These are phyloP conservation scores for Sebastes fasciatus DNA, from an alignment of 2,113 vertebrate genomes.

Conservation along the genomic window DNA sequence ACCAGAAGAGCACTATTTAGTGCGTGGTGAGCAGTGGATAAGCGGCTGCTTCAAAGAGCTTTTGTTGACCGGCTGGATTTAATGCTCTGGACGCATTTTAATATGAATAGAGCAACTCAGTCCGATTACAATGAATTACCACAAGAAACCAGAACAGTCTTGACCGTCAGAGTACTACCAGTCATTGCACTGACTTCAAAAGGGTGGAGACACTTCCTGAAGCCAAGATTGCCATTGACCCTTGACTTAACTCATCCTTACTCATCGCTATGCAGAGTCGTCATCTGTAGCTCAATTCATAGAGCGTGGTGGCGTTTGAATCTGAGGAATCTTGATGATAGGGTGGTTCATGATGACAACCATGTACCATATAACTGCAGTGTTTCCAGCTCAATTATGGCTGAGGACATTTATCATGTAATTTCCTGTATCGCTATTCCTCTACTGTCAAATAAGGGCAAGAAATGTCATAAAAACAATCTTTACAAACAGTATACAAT, in stretches of 20 bases:
- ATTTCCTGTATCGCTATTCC: background rate
- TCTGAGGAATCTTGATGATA: background rate
- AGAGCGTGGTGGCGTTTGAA: background rate
- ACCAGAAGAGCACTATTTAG: conserved; percentile 52
- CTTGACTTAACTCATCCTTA: background rate
- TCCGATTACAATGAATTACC: conserved; percentile 35
- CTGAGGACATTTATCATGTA: background rate
- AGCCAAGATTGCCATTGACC: conserved; percentile 3
- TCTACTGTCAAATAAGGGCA: background rate
- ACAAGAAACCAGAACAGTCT: conserved; percentile 23
- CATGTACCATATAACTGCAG: background rate
- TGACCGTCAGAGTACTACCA: background rate
- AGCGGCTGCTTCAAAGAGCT: conserved; percentile 43
- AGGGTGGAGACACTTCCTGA: conserved; percentile 24
- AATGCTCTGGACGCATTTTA: conserved; percentile 49
- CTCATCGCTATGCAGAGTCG: background rate
- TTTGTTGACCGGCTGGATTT: conserved; percentile 53
- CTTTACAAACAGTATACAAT: background rate
- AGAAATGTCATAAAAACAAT: background rate
- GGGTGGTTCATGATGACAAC: background rate
- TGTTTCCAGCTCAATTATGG: background rate
- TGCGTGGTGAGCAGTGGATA: conserved; percentile 34
- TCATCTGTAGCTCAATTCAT: conserved; percentile 12
- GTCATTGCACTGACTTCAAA: conserved; percentile 18
- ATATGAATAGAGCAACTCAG: conserved; percentile 52